Base-by-base conservation (phyloP, 2,113 vertebrate species). In the Chauna torquata region DNA sequence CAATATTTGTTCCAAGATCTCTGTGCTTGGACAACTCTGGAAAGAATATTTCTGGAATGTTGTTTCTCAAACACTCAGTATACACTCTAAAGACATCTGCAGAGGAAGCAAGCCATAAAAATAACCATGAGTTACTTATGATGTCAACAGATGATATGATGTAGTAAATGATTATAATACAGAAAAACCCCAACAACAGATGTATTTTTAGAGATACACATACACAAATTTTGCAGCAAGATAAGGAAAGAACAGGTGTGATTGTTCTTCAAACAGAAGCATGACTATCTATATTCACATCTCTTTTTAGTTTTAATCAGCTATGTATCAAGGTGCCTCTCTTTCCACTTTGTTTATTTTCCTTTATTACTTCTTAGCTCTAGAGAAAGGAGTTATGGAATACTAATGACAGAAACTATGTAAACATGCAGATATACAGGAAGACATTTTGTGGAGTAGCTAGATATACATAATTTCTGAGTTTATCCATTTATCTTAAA, bases 161-260 rank as follows among this genome's bases (percentile, higher is more conserved):
- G 25, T 7, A 77, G 9, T 6, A 74, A 80, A 49, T 16, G 7
- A 3, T 77, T 82, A 17, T 34, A 68, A 71, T 45, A 61, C 4
- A 69, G 23, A 2, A 88, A 79, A 58, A 47, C 0, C 1, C 8
- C 6, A 47, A 38, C 0, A 71, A 20, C 4, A 42, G 16, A 6
- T 17, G 12, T 18, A 52, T 68, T 64, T 92, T 55, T 49, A 87
- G 61, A 64, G 16, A 38, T 27, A 82, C 3, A 82, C 3, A 2
- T 12, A 65, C 9, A 17, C 2, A 1, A 71, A 19, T 44, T 61
- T 34, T 69, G 36, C 28, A 55, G 3, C 4, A 69, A 52, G 19
- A 50, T n/a, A 64, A 75, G 12, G n/a, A 77, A 85, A 47, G 1
- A 49, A 65, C 20, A 80, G 10, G 3, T 54, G 4, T 28, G 6